A percentile compares a stretch with the other conserved stretches of the same genome.
Evolutionary conservation across 2,113 vertebrate species (phyloP).

Genomic region (Pelecanoides urinatrix): DNA sequence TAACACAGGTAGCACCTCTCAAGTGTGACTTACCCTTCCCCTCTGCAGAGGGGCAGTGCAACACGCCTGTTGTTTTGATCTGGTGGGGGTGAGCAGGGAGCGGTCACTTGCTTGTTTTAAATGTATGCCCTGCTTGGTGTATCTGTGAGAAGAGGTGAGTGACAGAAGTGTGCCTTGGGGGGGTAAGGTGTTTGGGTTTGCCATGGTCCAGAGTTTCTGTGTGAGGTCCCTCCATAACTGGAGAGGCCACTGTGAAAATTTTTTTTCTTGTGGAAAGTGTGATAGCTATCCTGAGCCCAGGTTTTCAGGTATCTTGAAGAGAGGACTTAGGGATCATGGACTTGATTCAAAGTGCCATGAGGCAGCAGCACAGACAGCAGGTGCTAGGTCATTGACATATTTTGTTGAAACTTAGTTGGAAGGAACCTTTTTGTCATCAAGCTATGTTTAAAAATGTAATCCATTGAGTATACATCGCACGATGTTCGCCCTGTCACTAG

Average conservation of each 20-base stretch:
- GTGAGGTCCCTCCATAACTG: neutral
- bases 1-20: neutral
- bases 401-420: neutral
- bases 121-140: rapidly evolving
- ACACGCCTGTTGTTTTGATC: neutral
- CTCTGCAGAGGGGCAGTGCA: neutral
- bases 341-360: neutral
- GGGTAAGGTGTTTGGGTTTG: neutral
- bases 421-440: neutral
- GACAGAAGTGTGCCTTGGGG: neutral
- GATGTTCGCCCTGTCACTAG: neutral
- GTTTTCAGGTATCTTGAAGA: neutral
- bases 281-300: neutral
- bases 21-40: neutral
- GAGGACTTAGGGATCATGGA: neutral
- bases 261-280: neutral
- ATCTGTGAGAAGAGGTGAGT: neutral
- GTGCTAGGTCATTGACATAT: neutral
- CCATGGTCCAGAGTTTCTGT: neutral
- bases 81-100: neutral
- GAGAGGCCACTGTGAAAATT: neutral
- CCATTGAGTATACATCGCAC: neutral
- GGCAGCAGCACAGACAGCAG: neutral
- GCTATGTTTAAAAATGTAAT: neutral
- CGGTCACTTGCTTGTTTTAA: rapidly evolving